Evolutionary conservation across 2,797 vertebrate genomes (phyloP), one percentile per base, ranked within the genome.

Genomic region (Pelochelys cantorii): DNA sequence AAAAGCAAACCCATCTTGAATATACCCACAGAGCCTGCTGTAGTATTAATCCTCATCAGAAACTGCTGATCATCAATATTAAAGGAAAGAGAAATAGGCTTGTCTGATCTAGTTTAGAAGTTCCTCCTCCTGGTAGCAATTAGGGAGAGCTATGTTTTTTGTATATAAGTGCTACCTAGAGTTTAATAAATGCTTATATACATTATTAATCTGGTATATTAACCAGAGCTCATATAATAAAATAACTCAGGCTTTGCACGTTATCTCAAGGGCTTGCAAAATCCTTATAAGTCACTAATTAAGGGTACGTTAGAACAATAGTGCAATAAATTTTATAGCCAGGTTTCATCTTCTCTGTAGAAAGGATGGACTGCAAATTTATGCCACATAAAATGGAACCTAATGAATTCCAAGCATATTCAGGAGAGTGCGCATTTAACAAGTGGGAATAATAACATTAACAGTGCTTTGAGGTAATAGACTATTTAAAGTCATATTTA

Each of bases 401-500:
- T 97, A 97, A 97, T 97, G 97, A 96, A 97, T 95, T 97, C 93
- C 90, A 84, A 96, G 92, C 93, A 94, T 95, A 92, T 96, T 96
- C 95, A 88, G 90, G 82, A 86, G 87, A 96, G 83, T 25, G 4
- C 3, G 60, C 90, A 96, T 95, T 96, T 97, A 96, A 94, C 94
- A 95, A 97, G 90, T 90, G 93, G 92, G 79, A 97, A 97, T 97
- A 97, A 97, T 90, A 97, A 96, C 96, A 96, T 97, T 96, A 97
- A 92, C 68, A 95, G 91, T 87, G 83, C 93, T 97, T 93, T 95
- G 93, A 95, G 97, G 95, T 93, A 95, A 95, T 90, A 77, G 95
- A 89, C 96, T 88, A 84, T 96, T 98, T 97, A 97, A 96, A 97
- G 97, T 96, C 95, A 59, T 95, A 95, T 98, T 97, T 98, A 90